Base-by-base conservation (phyloP, 2,888 invertebrate genomes). In the Eilema griseolum region DNA sequence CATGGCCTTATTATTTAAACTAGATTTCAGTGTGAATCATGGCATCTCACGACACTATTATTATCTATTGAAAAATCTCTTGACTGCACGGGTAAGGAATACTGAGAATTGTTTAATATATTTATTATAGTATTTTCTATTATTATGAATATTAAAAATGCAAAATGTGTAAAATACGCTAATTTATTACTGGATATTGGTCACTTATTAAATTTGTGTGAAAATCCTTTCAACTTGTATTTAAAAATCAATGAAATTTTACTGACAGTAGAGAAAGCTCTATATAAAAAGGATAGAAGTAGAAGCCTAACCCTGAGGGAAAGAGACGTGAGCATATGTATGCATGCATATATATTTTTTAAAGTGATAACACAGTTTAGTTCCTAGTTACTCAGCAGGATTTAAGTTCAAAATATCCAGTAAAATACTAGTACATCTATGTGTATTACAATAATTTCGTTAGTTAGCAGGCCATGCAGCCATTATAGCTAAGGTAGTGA, bases 401-500 rank as follows among this genome's bases (percentile, higher is more conserved):
- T 52, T 64, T n/a, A 68, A 63, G 31, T 24, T 68, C 26, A 63
- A 31, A 62, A 64, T 70, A 64, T 69, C 46, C 20, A 57, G 61
- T 57, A 56, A 69, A 56, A 56, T 20, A 52, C 52, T 52, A 33
- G 46, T n/a, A 46, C 31, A 31, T 59, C 23, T 65, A 61, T 33
- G 23, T 11, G 11, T 60, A 14, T 37, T 14, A 56, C 64, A 24
- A 31, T 41, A 60, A 66, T 69, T 69, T 60, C n/a, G n/a, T n/a
- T 14, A 1, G 60, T 74, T 83, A 93, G 75, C 81, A 88, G 77
- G 90, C 86, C 87, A 88, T 86, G 81, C 93, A 93, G 67, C 90
- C 90, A 80, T 88, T 80, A 82, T 89, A 87, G 73, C 85, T 78
- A 79, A 89, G 89, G 86, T 91, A 92, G 78, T 87, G 86, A 80